These are phyloP conservation scores for Heterodera carotae DNA, from an alignment of 1,140 invertebrate genomes.

Conservation along the genomic window DNA sequence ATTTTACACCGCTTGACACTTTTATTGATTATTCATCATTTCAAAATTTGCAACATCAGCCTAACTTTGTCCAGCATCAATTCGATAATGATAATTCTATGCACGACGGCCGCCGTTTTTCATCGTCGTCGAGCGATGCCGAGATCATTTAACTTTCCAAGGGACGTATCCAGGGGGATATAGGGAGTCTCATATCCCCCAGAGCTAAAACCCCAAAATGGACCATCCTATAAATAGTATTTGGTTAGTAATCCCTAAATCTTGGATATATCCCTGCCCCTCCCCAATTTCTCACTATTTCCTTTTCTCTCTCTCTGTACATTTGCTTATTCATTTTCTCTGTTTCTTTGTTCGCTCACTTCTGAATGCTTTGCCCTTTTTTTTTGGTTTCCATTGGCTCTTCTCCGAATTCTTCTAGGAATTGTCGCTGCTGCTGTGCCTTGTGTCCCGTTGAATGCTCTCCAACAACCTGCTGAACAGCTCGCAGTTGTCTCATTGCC, in stretches of 20 bases:
- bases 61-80: background rate
- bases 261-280: no score
- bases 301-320: background rate
- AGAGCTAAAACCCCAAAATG: no score
- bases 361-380: background rate
- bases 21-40: background rate
- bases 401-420: no score
- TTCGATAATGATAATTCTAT: background rate
- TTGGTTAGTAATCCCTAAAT: no score
- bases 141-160: constrained; percentile 29
- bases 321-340: background rate
- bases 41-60: background rate
- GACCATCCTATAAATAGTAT: no score
- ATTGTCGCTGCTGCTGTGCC: background rate
- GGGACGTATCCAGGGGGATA: no score
- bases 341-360: background rate
- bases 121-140: constrained; percentile 29
- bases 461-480: background rate
- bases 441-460: background rate
- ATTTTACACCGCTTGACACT: background rate
- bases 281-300: no score
- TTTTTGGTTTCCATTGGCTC: background rate
- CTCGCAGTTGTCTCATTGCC: background rate
- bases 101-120: background rate
- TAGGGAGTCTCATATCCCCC: no score